phyloP scores from a whole-genome alignment of 64 coral and sea anemone species.

The Catalaphyllia jardinei region DNA sequence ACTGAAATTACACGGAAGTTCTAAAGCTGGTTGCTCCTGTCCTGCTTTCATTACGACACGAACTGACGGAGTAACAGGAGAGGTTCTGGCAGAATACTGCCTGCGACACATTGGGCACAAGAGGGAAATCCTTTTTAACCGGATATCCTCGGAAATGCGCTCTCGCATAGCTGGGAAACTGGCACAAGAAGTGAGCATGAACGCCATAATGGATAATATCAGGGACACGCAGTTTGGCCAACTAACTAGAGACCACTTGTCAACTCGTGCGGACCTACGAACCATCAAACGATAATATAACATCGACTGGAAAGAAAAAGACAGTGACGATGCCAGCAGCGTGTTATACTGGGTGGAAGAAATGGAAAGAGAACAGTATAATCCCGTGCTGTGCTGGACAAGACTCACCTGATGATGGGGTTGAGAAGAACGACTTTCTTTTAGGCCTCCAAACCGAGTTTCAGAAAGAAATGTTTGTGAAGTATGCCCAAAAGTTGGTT shows the following conservation, averaged over 20 bases:
- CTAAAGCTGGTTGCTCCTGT: slow-evolving; percentile 6
- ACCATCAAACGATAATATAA: slow-evolving; percentile 22
- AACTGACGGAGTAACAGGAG: background rate
- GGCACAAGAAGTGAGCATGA: slow-evolving; percentile 30
- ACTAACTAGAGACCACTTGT: slow-evolving; percentile 30
- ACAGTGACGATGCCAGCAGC: background rate
- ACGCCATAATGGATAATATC: background rate
- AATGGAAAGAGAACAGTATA: slow-evolving; percentile 17
- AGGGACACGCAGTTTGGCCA: background rate
- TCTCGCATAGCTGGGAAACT: slow-evolving; percentile 14
- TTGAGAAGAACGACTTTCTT: slow-evolving; percentile 37
- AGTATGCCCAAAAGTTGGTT: too few relatives aligned
- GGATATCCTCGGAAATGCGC: slow-evolving; percentile 28
- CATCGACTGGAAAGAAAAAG: background rate
- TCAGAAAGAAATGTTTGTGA: slow-evolving; percentile 8
- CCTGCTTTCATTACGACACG: slow-evolving; percentile 7
- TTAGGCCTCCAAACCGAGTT: slow-evolving; percentile 24
- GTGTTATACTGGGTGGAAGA: slow-evolving; percentile 15
- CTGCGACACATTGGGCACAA: slow-evolving; percentile 28
- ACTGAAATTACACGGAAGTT: slow-evolving; percentile 22
- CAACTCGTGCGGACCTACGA: background rate
- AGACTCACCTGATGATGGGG: background rate
- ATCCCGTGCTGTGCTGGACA: slow-evolving; percentile 8
- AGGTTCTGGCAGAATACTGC: slow-evolving; percentile 28
- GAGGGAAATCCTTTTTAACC: slow-evolving; percentile 9